Evolutionary conservation across 2,888 invertebrate genomes (phyloP), one percentile per base, ranked within the genome.

Genomic region (Agonopterix subpropinquella): DNA sequence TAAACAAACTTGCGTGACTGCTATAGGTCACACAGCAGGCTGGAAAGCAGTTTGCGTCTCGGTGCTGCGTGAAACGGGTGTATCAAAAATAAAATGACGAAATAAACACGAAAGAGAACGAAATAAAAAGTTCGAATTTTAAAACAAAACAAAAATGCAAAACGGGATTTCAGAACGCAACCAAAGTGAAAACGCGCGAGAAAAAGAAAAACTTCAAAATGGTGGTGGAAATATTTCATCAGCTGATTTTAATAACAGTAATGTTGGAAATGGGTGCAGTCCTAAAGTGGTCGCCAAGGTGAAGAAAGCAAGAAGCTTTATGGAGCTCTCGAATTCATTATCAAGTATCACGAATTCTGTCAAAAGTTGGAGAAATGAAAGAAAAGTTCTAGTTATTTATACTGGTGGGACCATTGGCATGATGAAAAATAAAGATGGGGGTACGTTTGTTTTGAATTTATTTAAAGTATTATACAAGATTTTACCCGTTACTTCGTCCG

Each of bases 361-460:
- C 7, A 5, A 7, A 28, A 28, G 28, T 28, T 28, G 5, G 5
- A 28, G 57, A 2, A 72, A 68, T 51, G 92, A 92, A 59, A 88
- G 91, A n/a, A 89, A 89, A 47, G 95, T 98, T 1, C 85, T 98
- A 50, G 98, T 98, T 37, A 88, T 99, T 36, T 98, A 98, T 70
- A 97, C 98, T 0, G 98, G 98, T 0, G 98, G 98, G 2, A 99
- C 98, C 0, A 98, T 99, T 67, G 98, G 98, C 43, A 99, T 99
- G 98, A 90, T 94, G 62, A 90, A 93, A 55, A 94, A 95, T 67
- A 87, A 90, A n/a, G 88, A 92, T 50, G 94, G 95, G 79, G 94
- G 97, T 95, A 82, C 89, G 87, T 50, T 28, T 28, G 28, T 28
- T 28, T 28, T 28, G 28, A 28, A 28, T 28, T 28, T 28, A 28